Conservation (phyloP, 1,140 invertebrate genomes). For the Dryas iulia region DNA sequence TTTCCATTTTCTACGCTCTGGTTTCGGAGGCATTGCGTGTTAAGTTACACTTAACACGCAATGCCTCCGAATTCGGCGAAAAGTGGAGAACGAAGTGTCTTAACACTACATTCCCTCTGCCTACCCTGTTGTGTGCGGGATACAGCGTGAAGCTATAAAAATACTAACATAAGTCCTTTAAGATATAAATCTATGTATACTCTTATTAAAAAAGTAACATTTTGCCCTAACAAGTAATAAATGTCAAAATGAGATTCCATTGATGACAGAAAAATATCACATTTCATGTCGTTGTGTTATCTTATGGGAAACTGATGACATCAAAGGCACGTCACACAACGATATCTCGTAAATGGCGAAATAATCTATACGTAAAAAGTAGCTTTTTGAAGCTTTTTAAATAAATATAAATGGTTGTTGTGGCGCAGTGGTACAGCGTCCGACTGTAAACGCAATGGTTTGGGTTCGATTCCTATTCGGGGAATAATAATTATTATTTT, state of each 20-base stretch:
- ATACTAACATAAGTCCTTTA: too few relatives aligned
- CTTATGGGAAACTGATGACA: slow-evolving; percentile 26
- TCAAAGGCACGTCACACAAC: background rate
- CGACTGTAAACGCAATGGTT: background rate
- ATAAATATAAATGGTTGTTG: too few relatives aligned
- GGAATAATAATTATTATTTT: too few relatives aligned
- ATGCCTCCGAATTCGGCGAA: background rate
- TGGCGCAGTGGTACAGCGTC: too few relatives aligned
- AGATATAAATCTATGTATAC: background rate
- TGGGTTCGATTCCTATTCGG: background rate
- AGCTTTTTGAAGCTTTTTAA: background rate
- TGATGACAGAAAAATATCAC: slow-evolving; percentile 20
- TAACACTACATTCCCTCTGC: background rate
- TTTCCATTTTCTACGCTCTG: too few relatives aligned
- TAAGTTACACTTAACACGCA: background rate
- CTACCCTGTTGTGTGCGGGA: background rate
- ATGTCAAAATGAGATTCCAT: background rate
- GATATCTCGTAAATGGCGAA: background rate
- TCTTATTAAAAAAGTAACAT: slow-evolving; percentile 9
- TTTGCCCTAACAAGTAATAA: background rate
- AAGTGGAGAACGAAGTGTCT: background rate
- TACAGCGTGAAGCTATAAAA: background rate
- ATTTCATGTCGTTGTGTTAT: slow-evolving; percentile 16
- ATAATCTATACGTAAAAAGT: background rate
- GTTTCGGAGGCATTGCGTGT: too few relatives aligned